Evolutionary conservation across 1,140 invertebrate genomes (phyloP), one percentile per base, ranked within the genome.

Genomic region (Drosophila willistoni): DNA sequence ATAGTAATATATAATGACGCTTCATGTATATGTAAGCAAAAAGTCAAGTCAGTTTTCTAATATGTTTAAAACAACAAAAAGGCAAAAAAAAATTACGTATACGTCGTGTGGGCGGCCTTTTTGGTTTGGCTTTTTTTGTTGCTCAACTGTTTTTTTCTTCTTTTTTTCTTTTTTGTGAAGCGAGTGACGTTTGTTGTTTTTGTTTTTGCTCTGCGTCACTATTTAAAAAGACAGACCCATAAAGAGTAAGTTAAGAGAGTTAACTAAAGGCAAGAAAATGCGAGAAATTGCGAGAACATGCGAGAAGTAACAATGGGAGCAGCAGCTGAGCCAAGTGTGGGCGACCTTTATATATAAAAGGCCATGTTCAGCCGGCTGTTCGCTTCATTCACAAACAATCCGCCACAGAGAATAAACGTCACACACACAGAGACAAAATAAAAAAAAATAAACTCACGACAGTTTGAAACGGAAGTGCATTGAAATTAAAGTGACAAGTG

Each of bases 151-250:
- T 29, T 29, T 29, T 29, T 29, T 0, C 0, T 29, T 0, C 0
- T 29, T 29, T 29, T 29, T 29, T 29, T 7, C 7, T 29, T 29
- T 61, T 51, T 39, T 86, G 73, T 39, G 73, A 68, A 69, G 73
- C 73, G 69, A 82, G 77, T 79, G 79, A 83, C 82, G 81, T 81
- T 69, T 63, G 29, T 66, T 59, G 34, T 59, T 17, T 41, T 67
- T 47, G 41, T 42, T 42, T 42, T 42, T 42, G 5, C 12, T 69
- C 62, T 61, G 72, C 66, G 64, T 64, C 51, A 51, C 42, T 39
- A 39, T 59, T 57, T 34, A 7, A 17, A 10, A 34, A 13, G 13
- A 4, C n/a, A 34, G 9, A 7, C 34, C 34, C 7, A 29, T 29
- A 10, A 19, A 39, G 56, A 59, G 56, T 59, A 59, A 59, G 33